Percentiles rank a stretch among this genome's conserved stretches.
Evolutionary conservation across 2,113 vertebrate genomes (phyloP).

Genomic region (Zootoca vivipara): DNA sequence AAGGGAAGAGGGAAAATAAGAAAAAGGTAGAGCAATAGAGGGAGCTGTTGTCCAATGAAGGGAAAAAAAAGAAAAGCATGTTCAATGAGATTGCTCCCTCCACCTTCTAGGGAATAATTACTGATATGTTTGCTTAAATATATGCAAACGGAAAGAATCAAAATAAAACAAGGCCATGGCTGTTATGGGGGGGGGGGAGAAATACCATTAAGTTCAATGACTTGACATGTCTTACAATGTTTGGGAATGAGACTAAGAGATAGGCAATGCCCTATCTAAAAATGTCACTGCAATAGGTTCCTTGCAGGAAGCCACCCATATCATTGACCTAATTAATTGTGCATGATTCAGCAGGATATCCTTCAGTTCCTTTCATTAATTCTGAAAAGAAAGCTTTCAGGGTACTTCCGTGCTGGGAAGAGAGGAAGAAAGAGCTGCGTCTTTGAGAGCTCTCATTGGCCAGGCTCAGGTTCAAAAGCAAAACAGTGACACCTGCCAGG

Average conservation of each 20-base stretch:
- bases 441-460: neutral
- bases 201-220: constrained; percentile 24
- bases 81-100: neutral
- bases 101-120: constrained; percentile 45
- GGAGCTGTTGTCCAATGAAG: constrained; percentile 62
- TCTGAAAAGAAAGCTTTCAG: constrained; percentile 36
- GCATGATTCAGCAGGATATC: constrained; percentile 29
- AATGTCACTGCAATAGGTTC: constrained; percentile 38
- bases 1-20: neutral
- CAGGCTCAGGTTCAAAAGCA: neutral
- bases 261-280: constrained; percentile 33
- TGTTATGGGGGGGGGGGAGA: constrained; percentile 34
- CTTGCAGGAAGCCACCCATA: constrained; percentile 35
- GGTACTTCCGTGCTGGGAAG: neutral
- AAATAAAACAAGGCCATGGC: constrained; percentile 37
- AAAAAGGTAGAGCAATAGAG: constrained; percentile 32
- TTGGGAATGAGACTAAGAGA: constrained; percentile 5
- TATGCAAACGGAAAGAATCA: constrained; percentile 10
- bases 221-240: constrained; percentile 3
- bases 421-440: rapidly evolving
- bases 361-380: constrained; percentile 47
- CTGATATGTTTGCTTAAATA: constrained; percentile 29
- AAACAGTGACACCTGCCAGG: neutral
- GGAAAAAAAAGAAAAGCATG: rapidly evolving
- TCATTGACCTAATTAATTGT: constrained; percentile 59